These are phyloP conservation scores for Drosophila arawakana DNA, from an alignment of 1,140 invertebrate species.

Conservation along the genomic window DNA sequence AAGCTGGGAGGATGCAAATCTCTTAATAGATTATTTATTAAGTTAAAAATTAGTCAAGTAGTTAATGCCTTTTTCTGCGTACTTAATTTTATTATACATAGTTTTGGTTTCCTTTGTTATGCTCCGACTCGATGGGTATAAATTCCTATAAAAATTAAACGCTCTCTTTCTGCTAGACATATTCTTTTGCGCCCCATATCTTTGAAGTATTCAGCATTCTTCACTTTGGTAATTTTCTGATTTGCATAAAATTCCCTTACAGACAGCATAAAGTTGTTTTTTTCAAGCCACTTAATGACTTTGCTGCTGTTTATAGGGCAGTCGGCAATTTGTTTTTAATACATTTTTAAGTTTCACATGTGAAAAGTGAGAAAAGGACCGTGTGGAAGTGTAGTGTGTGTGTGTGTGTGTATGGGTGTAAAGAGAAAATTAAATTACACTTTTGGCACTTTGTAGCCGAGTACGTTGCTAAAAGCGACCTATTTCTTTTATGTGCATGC, in stretches of 20 bases:
- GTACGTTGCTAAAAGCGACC: conserved; percentile 28
- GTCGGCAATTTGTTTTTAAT: conserved; percentile 45
- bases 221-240: background rate
- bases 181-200: background rate
- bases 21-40: too few species aligned
- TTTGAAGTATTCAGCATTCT: background rate
- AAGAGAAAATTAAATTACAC: conserved; percentile 42
- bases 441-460: conserved; percentile 25
- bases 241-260: conserved; percentile 8
- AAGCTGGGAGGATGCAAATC: too few species aligned
- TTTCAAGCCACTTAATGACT: conserved; percentile 8
- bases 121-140: too few species aligned
- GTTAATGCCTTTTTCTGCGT: too few species aligned
- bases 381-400: conserved; percentile 1
- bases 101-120: too few species aligned
- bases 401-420: conserved; percentile 7
- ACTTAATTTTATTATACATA: too few species aligned
- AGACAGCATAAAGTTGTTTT: conserved; percentile 13
- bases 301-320: conserved; percentile 18
- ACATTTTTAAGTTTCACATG: conserved; percentile 38
- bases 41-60: too few species aligned
- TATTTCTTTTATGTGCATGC: conserved; percentile 21
- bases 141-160: too few species aligned
- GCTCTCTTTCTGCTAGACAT: background rate
- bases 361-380: background rate